Percentiles rank a stretch among this genome's conserved stretches.
These are phyloP conservation scores for Phymastichus coffea DNA, from an alignment of 1,140 invertebrate species.

Conservation along the genomic window DNA sequence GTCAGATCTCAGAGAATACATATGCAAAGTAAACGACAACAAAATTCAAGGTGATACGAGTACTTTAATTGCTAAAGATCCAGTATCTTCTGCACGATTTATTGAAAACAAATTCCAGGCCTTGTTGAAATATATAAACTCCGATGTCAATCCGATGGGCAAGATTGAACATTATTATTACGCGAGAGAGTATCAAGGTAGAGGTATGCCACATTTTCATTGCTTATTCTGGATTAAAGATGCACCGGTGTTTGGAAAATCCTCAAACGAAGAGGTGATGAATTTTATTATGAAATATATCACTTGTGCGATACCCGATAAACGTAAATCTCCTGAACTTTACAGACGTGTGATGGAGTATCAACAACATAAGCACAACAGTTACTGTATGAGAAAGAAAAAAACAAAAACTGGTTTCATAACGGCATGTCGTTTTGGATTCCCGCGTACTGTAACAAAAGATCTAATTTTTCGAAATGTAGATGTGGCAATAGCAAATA, in stretches of 20 bases:
- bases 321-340: constrained; percentile 31
- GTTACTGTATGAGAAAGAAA: constrained; percentile 35
- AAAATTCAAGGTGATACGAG: too few species aligned
- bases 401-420: constrained; percentile 29
- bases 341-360: constrained; percentile 29
- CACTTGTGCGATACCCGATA: constrained; percentile 36
- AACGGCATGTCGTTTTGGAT: constrained; percentile 34
- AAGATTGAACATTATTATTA: too few species aligned
- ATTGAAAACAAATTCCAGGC: too few species aligned
- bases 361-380: constrained; percentile 35
- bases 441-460: constrained; percentile 30
- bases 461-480: constrained; percentile 34
- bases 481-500: constrained; percentile 30
- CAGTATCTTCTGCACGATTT: too few species aligned
- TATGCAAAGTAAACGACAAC: too few species aligned
- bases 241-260: constrained; percentile 35
- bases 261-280: constrained; percentile 38
- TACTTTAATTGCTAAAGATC: constrained; percentile 42
- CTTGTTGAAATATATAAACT: constrained; percentile 41
- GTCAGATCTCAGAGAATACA: too few species aligned
- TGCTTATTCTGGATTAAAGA: constrained; percentile 42
- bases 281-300: constrained; percentile 45
- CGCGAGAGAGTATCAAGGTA: constrained; percentile 40
- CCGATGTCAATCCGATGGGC: too few species aligned
- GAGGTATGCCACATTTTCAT: constrained; percentile 42